These are phyloP conservation scores for Tiliacea aurago DNA, from an alignment of 2,888 invertebrate species.

Conservation along the genomic window DNA sequence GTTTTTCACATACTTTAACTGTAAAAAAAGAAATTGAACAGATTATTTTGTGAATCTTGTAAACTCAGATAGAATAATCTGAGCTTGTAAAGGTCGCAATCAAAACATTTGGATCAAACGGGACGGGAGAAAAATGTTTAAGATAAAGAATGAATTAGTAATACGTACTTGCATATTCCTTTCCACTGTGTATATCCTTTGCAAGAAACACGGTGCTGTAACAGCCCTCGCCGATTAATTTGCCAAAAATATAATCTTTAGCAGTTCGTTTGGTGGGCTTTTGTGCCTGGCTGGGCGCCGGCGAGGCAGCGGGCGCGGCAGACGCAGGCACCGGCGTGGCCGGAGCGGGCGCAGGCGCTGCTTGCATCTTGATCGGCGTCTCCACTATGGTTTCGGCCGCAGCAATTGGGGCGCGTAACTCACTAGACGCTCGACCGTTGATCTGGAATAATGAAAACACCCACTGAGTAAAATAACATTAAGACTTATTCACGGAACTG, in stretches of 20 bases:
- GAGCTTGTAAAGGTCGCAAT: not conserved
- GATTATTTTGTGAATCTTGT: constrained; percentile 31
- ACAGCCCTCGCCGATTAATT: constrained; percentile 98
- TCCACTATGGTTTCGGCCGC: constrained; percentile 88
- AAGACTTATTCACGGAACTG: constrained; percentile 62
- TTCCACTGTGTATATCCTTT: constrained; percentile 96
- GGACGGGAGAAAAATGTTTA: not conserved
- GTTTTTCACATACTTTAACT: constrained; percentile 99
- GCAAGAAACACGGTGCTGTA: constrained; percentile 98
- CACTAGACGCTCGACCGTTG: constrained; percentile 83
- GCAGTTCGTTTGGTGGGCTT: constrained; percentile 93
- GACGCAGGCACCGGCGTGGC: constrained; percentile 82
- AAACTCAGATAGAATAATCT: no score
- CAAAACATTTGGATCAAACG: not conserved
- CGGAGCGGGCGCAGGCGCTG: constrained; percentile 86
- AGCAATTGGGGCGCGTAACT: constrained; percentile 89
- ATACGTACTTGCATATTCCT: constrained; percentile 98
- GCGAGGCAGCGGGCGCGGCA: constrained; percentile 79
- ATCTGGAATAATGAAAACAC: constrained; percentile 81
- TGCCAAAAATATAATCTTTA: constrained; percentile 98
- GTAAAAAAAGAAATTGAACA: constrained; percentile 77
- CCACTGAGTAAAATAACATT: constrained; percentile 53
- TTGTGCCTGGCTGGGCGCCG: constrained; percentile 83
- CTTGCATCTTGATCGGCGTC: constrained; percentile 88
- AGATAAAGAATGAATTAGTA: not conserved